A percentile compares a stretch with the other conserved stretches of the same genome.
phyloP scores from a whole-genome alignment of 2,888 invertebrate species.

The Malthinus flaveolus region DNA sequence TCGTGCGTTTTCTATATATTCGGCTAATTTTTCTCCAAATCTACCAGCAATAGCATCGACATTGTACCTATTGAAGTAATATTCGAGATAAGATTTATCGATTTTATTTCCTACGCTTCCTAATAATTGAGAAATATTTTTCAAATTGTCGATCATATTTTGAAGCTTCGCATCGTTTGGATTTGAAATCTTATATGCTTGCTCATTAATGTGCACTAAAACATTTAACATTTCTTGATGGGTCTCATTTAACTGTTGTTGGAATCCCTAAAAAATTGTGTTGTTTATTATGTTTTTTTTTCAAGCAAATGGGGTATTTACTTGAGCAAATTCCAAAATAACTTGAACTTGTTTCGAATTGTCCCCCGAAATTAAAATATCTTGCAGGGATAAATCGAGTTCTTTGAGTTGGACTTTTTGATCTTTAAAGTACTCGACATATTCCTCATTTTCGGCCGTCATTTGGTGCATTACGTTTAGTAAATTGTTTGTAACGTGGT shows the following conservation, averaged over 20 bases:
- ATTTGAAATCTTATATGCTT: neutral
- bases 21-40: constrained; percentile 14
- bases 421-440: constrained; percentile 34
- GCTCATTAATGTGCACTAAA: neutral
- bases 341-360: constrained; percentile 2
- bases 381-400: constrained; percentile 18
- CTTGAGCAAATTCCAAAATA: constrained; percentile 14
- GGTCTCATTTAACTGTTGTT: constrained; percentile 7
- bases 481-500: constrained; percentile 33
- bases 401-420: constrained; percentile 22
- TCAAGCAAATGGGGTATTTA: neutral
- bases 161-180: neutral
- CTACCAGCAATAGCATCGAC: constrained; percentile 17
- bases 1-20: constrained; percentile 6
- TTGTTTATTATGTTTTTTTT: too few species aligned
- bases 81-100: constrained; percentile 27
- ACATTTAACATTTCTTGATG: neutral
- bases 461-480: constrained; percentile 39
- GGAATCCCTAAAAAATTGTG: neutral
- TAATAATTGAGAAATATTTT: constrained; percentile 26
- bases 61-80: constrained; percentile 22
- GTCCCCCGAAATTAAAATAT: constrained; percentile 1
- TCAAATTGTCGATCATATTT: constrained; percentile 20
- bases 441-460: constrained; percentile 37
- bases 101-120: constrained; percentile 29